phyloP scores from a whole-genome alignment of 2,797 vertebrate genomes.

The Salarias fasciatus region DNA sequence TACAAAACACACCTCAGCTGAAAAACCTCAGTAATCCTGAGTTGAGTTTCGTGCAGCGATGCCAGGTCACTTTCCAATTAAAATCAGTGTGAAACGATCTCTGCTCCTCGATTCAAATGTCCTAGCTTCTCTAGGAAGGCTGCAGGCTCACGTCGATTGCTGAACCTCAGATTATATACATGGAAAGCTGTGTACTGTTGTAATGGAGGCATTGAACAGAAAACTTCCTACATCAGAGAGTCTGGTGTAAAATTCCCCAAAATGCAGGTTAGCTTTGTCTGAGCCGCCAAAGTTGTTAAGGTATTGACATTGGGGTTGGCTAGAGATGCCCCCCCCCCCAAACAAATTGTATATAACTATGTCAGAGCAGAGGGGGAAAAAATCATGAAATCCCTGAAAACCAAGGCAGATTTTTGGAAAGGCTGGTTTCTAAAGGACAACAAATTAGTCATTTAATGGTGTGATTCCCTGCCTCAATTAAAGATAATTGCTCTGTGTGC shows the following conservation, averaged over 20 bases:
- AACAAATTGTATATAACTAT: conserved; percentile 17
- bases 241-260: not conserved
- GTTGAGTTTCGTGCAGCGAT: too few relatives aligned
- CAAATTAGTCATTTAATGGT: conserved; percentile 66
- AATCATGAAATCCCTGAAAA: conserved; percentile 31
- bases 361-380: conserved; percentile 19
- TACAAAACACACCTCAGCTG: too few relatives aligned
- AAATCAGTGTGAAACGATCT: too few relatives aligned
- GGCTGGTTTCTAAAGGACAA: conserved; percentile 31
- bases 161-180: not conserved
- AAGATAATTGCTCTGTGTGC: conserved; percentile 77
- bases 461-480: conserved; percentile 69
- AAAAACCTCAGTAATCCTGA: too few relatives aligned
- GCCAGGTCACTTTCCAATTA: too few relatives aligned
- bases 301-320: conserved; percentile 6
- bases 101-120: too few relatives aligned
- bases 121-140: too few relatives aligned
- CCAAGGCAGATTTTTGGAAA: conserved; percentile 49
- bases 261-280: not conserved
- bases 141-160: not conserved
- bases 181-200: not conserved
- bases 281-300: conserved; percentile 20
- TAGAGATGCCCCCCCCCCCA: conserved; percentile 13
- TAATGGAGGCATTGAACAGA: not conserved
- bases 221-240: not conserved